Evolutionary conservation across 37 sponge, comb jelly and placozoan species (phyloP).

Genomic region (Geodia barretti): DNA sequence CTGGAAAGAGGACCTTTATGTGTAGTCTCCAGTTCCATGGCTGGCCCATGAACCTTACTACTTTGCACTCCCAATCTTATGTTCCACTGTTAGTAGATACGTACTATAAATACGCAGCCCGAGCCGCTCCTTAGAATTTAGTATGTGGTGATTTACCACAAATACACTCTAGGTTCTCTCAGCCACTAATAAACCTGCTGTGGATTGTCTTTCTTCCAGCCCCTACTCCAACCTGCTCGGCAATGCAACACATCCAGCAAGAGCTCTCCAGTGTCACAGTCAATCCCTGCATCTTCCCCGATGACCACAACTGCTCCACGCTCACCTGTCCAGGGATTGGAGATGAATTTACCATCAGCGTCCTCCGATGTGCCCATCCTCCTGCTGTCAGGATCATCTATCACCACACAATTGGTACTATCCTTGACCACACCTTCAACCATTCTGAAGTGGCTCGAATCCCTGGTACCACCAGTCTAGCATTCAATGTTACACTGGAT

Average conservation of each 20-base stretch:
- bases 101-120: too few relatives aligned
- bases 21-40: too few relatives aligned
- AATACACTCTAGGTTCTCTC: too few relatives aligned
- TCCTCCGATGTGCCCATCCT: neutral
- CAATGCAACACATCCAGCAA: neutral
- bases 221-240: neutral
- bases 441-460: neutral
- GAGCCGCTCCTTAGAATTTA: too few relatives aligned
- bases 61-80: too few relatives aligned
- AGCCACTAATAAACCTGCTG: too few relatives aligned
- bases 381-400: neutral
- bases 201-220: neutral
- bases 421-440: neutral
- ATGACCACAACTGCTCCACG: neutral
- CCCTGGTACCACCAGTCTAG: neutral
- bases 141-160: too few relatives aligned
- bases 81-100: too few relatives aligned
- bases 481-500: neutral
- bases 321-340: neutral
- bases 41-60: too few relatives aligned
- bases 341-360: neutral
- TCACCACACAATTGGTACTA: neutral
- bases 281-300: neutral
- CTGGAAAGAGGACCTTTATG: neutral
- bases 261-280: neutral